These are phyloP conservation scores for Hemitrygon akajei DNA, from an alignment of 2,797 vertebrate genomes.

Conservation along the genomic window DNA sequence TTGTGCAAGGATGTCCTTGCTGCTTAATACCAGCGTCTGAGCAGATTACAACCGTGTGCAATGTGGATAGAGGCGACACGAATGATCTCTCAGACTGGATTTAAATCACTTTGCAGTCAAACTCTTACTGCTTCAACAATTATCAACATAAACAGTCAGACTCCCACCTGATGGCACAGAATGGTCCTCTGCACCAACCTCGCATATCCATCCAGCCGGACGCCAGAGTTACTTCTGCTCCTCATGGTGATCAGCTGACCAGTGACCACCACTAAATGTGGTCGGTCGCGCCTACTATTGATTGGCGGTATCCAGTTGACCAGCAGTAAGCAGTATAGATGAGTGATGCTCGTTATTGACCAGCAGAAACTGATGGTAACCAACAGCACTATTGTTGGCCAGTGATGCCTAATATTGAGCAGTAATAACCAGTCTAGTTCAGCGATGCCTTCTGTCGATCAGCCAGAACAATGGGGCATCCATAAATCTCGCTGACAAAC, in stretches of 20 bases:
- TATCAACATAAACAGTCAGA: neutral
- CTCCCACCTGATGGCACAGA: slow-evolving; percentile 80
- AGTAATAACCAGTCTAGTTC: neutral
- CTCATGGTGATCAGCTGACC: slow-evolving; percentile 62
- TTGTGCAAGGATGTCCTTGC: neutral
- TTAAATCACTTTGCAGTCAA: neutral
- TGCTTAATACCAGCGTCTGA: neutral
- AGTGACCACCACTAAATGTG: neutral
- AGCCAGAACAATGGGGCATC: neutral
- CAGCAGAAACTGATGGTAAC: neutral
- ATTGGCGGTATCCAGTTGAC: neutral
- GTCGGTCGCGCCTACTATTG: neutral
- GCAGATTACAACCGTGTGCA: neutral
- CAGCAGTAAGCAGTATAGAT: neutral
- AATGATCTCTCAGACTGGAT: neutral
- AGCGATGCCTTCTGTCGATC: too few relatives aligned
- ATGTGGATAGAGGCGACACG: neutral
- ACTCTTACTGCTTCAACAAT: neutral
- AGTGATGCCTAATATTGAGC: neutral
- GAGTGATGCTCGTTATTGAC: neutral
- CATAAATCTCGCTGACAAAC: neutral
- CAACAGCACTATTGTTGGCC: neutral
- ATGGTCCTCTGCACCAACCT: slow-evolving; percentile 87
- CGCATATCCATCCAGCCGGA: slow-evolving; percentile 83
- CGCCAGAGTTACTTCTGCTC: slow-evolving; percentile 93